Percentiles rank a stretch among this genome's conserved stretches.
These are phyloP conservation scores for Leptinotarsa texana DNA, from an alignment of 1,140 invertebrate genomes.

Conservation along the genomic window DNA sequence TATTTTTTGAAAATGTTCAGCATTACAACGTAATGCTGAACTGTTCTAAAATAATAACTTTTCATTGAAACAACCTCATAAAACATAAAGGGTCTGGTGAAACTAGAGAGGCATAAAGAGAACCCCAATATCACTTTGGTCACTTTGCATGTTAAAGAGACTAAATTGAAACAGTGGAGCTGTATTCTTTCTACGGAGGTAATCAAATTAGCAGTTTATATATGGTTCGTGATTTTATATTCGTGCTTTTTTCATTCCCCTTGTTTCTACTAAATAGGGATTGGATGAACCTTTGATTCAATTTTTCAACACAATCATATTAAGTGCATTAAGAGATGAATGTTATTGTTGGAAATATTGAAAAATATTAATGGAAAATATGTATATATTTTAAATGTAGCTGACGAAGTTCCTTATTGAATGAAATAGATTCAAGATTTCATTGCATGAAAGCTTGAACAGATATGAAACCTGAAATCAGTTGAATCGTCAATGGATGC, in stretches of 20 bases:
- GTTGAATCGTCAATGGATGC: no score
- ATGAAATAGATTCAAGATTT: no score
- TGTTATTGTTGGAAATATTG: no score
- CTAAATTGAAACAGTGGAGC: conserved; percentile 11
- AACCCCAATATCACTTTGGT: conserved; percentile 3
- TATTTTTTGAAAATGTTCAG: no score
- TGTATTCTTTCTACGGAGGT: conserved; percentile 5
- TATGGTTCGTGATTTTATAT: not conserved
- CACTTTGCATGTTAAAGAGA: conserved; percentile 14
- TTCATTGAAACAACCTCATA: not conserved
- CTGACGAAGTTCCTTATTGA: no score
- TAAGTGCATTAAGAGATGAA: no score
- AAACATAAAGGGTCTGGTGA: not conserved
- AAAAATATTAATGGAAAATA: no score
- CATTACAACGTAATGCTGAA: not conserved
- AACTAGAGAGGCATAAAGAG: conserved; percentile 7
- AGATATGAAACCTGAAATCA: no score
- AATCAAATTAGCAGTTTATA: conserved; percentile 13
- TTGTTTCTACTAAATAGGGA: not conserved
- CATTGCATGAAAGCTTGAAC: no score
- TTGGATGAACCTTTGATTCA: no score
- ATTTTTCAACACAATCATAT: no score
- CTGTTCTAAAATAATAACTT: not conserved
- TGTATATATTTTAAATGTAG: no score
- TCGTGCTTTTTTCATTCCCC: not conserved